Evolutionary conservation across 2,888 invertebrate species (phyloP).

Genomic region (Gari tellinella): DNA sequence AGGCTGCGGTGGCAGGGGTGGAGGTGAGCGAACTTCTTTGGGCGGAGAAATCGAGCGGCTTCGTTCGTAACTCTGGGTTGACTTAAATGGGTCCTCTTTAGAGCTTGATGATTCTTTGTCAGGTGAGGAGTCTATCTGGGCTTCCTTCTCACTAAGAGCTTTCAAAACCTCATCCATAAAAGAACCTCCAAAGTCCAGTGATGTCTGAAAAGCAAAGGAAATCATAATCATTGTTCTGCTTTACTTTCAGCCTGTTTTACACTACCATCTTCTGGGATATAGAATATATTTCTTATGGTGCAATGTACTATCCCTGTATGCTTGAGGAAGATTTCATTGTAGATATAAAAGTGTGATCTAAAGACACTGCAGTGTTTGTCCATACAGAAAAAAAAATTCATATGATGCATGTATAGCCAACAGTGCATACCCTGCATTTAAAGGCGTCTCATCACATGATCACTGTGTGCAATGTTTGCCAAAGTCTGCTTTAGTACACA

Average conservation of each 20-base stretch:
- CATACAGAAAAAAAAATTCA: no score
- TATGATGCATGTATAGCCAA: not conserved
- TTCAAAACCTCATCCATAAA: slow-evolving; percentile 95
- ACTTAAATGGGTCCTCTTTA: slow-evolving; percentile 36
- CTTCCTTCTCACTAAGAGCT: slow-evolving; percentile 84
- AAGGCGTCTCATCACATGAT: no score
- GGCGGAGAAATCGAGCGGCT: slow-evolving; percentile 56
- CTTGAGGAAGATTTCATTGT: no score
- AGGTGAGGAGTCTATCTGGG: slow-evolving; percentile 55
- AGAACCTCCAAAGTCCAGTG: slow-evolving; percentile 90
- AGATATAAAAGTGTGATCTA: no score
- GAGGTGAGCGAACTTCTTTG: slow-evolving; percentile 55
- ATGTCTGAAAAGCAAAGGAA: slow-evolving; percentile 61
- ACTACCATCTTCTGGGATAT: no score
- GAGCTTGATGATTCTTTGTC: slow-evolving; percentile 45
- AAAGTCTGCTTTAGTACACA: no score
- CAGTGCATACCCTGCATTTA: no score
- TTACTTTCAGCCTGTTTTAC: no score
- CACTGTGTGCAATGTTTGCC: no score
- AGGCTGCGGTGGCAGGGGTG: slow-evolving; percentile 67
- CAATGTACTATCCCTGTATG: no score
- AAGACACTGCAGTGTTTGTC: no score
- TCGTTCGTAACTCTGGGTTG: slow-evolving; percentile 22
- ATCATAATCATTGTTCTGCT: not conserved
- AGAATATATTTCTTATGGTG: no score